Base-by-base conservation (phyloP, 1,140 invertebrate genomes). In the Galleria mellonella region DNA sequence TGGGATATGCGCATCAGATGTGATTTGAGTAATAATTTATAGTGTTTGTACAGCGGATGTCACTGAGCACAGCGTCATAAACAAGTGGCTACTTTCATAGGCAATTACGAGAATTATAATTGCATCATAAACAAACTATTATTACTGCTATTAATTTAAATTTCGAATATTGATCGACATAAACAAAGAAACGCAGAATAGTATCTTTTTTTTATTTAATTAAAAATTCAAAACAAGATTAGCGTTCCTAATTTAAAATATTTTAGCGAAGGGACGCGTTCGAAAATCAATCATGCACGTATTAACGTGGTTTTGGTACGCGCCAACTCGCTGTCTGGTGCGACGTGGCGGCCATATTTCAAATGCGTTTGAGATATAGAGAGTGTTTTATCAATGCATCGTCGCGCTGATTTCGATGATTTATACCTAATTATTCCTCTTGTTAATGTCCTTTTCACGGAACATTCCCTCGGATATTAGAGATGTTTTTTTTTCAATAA, bases 11-110 rank as follows among this genome's bases (percentile, higher is more conserved):
- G 65, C 67, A 74, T 82, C 70, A 76, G 65, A 78, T 79, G 72
- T 84, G 77, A 84, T 84, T 84, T 82, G 64, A 79, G 72, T 51
- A 63, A 70, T 84, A 82, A 84, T 84, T 83, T 84, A 84, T 84
- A 71, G 67, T 74, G 72, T 75, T 74, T 78, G 61, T 72, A 72
- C 63, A 62, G 58, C 69, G 62, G 68, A 72, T 69, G 72, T 72
- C 72, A 55, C 65, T 54, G 51, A 48, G 53, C 49, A 49, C 60
- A 47, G 51, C 6, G 64, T 63, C 72, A 62, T 76, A 74, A 76
- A 76, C 66, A 64, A 67, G 53, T 37, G 35, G 35, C 13, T 62
- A 60, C 55, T 68, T 69, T 69, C 68, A 55, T 63, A 55, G 58
- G 59, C 62, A 52, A 51, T 62, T 58, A 62, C 63, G 54, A 62